Base-by-base conservation (phyloP, 1,140 invertebrate species). In the Uloborus diversus region DNA sequence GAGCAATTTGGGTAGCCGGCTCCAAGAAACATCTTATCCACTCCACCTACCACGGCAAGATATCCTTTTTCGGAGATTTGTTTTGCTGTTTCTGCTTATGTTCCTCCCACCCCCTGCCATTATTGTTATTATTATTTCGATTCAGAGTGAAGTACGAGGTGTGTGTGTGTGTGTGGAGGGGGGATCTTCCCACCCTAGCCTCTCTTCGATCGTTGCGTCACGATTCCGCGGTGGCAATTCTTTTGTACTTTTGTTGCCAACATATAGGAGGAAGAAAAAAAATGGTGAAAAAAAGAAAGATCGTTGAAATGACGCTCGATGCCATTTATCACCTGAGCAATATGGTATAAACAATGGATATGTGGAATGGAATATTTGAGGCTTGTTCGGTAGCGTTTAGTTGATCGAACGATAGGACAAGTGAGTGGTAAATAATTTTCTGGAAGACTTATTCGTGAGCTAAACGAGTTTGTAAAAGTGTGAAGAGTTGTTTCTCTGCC, bases 191-290 rank as follows among this genome's bases (percentile, higher is more conserved):
- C 7, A n/a, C 51, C 51, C 13, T 53, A n/a, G n/a, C 51, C 62
- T 37, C 20, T 35, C 35, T 65, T 42, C 62, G 30, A 66, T 66
- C 27, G 33, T 66, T 25, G 27, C 27, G 64, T 66, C 64, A 66
- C 64, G 64, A 66, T 66, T 53, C 32, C 27, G 64, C 25, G 42
- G 64, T 51, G 64, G 64, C 51, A 66, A 66, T 66, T 66, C 64
- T 66, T 66, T 66, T 66, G 64, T 66, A 27, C 20, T 20, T 20
- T 61, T 61, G 30, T 32, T 32, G 14, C 28, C 33, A 61, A 32
- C 57, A 32, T 30, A 32, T 30, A 20, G 57, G 14, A 4, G 57
- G 28, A 32, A 61, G 57, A 61, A 32, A 33, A n/a, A n/a, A 30
- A 53, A 53, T 2, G 25, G 25, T 20, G 25, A 9, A 53, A 23